These are phyloP conservation scores for Dreissena rostriformis DNA, from an alignment of 1,140 invertebrate genomes.

Conservation along the genomic window DNA sequence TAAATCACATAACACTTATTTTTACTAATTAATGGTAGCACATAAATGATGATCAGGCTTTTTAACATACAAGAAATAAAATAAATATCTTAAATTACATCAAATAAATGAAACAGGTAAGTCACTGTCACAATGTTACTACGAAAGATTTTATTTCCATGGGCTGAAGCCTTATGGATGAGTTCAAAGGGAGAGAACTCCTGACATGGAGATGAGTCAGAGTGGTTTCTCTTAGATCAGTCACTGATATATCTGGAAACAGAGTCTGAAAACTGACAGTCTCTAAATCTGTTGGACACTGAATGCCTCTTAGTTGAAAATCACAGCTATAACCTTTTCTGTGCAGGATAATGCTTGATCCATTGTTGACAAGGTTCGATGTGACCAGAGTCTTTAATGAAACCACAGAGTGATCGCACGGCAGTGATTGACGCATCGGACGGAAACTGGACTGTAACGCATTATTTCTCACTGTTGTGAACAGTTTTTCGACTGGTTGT, in stretches of 20 bases:
- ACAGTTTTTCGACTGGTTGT: constrained; percentile 68
- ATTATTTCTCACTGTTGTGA: constrained; percentile 66
- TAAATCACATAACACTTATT: too few relatives aligned
- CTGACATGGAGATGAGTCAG: constrained; percentile 74
- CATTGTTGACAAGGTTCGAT: constrained; percentile 73
- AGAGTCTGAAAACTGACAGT: constrained; percentile 57
- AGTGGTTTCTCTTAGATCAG: constrained; percentile 69
- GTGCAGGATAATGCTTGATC: constrained; percentile 74
- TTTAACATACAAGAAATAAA: too few relatives aligned
- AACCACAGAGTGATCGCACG: constrained; percentile 72
- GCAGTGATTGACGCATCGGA: constrained; percentile 61
- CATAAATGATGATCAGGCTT: too few relatives aligned
- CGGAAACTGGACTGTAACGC: constrained; percentile 58
- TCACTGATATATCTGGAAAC: constrained; percentile 63
- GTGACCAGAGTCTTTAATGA: constrained; percentile 72
- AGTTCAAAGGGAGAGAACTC: constrained; percentile 43
- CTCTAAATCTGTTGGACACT: constrained; percentile 57
- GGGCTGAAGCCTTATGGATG: constrained; percentile 55
- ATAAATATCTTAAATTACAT: too few relatives aligned
- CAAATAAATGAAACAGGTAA: not conserved
- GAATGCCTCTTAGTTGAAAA: constrained; percentile 60
- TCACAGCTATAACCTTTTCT: constrained; percentile 70
- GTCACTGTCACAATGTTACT: constrained; percentile 36
- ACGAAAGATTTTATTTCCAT: constrained; percentile 66
- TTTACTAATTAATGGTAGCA: too few relatives aligned